phyloP scores from a whole-genome alignment of 2,797 vertebrate genomes.

The Brachymystax lenok region DNA sequence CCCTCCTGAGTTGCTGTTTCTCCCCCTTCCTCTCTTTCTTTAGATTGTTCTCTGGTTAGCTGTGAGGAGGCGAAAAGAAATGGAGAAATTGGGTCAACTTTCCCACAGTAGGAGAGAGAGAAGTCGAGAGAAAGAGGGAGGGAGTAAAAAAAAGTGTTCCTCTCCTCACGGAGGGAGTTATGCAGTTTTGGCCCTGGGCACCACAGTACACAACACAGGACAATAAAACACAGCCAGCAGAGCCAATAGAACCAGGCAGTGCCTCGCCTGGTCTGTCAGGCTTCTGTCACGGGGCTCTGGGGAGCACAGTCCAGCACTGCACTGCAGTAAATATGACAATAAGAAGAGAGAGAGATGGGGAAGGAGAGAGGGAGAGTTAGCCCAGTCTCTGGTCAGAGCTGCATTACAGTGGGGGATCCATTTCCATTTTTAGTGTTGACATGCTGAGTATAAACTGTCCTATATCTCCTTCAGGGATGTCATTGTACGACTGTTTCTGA shows the following conservation, averaged over 20 bases:
- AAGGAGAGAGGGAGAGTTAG: no score
- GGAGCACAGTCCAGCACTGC: conserved; percentile 7
- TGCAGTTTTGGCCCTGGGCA: conserved; percentile 59
- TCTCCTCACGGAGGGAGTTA: conserved; percentile 31
- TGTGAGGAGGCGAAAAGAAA: conserved; percentile 20
- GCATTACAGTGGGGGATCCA: no score
- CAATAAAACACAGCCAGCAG: conserved; percentile 58
- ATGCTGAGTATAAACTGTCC: no score
- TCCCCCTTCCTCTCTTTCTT: conserved; percentile 18
- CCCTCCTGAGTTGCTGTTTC: conserved; percentile 14
- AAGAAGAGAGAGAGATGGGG: background rate
- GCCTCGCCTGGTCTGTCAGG: conserved; percentile 23
- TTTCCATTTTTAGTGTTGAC: no score
- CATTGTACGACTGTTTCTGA: no score
- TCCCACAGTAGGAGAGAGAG: conserved; percentile 1
- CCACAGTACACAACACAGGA: conserved; percentile 35
- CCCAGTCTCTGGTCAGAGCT: no score
- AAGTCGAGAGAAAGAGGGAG: no score
- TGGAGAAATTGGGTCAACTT: conserved; percentile 63
- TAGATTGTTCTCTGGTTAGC: conserved; percentile 18
- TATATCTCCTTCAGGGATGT: no score
- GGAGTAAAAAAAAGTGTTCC: background rate
- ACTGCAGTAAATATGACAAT: conserved; percentile 24
- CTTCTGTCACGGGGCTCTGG: conserved; percentile 16
- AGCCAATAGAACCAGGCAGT: conserved; percentile 36